phyloP scores from a whole-genome alignment of 2,797 vertebrate species.

The Pipistrellus nathusii region DNA sequence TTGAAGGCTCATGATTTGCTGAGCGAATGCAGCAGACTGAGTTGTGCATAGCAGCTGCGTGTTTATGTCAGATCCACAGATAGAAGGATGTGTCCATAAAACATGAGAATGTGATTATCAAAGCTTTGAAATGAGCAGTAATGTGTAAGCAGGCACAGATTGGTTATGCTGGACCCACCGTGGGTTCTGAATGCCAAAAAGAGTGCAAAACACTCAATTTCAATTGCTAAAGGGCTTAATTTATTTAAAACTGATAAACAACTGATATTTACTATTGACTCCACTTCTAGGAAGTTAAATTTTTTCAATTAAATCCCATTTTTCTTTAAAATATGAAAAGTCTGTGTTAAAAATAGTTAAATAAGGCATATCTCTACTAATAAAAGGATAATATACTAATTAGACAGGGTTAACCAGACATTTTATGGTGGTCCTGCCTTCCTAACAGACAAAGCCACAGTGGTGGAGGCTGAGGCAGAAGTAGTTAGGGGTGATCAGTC shows the following conservation, averaged over 20 bases:
- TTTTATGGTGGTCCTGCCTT: too few relatives aligned
- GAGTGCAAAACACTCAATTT: neutral
- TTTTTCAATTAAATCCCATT: neutral
- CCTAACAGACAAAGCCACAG: too few relatives aligned
- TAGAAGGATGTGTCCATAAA: slow-evolving; percentile 61
- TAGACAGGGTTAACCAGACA: too few relatives aligned
- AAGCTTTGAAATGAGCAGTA: slow-evolving; percentile 59
- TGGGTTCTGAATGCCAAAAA: neutral
- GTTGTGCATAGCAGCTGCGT: neutral
- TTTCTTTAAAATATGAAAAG: neutral
- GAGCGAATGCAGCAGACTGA: neutral
- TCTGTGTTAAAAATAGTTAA: neutral
- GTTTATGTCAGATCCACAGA: slow-evolving; percentile 57
- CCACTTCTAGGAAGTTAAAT: neutral
- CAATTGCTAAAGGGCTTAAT: neutral
- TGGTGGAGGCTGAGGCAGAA: too few relatives aligned
- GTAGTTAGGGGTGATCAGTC: too few relatives aligned
- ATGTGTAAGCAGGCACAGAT: slow-evolving; percentile 9
- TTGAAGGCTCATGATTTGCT: neutral
- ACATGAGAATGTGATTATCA: slow-evolving; percentile 53
- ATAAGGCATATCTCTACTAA: neutral
- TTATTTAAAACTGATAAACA: slow-evolving; percentile 16
- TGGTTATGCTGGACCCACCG: neutral
- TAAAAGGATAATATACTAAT: too few relatives aligned
- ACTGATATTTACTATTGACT: neutral